Evolutionary conservation across 37 sponge, comb jelly and placozoan genomes (phyloP).

Genomic region (Spongilla lacustris): DNA sequence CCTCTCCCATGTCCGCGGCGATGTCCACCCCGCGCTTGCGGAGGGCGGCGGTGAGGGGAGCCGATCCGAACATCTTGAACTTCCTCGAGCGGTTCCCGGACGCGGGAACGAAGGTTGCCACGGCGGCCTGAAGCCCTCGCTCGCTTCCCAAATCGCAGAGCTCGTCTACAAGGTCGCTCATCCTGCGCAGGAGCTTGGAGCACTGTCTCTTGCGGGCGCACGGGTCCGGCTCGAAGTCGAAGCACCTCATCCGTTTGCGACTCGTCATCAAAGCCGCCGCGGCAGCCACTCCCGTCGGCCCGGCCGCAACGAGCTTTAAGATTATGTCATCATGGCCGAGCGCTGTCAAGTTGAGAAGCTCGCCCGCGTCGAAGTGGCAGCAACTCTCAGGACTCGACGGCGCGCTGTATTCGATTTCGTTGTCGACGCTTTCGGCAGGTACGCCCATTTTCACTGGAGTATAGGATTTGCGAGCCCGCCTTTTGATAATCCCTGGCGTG

Average conservation of each 20-base stretch:
- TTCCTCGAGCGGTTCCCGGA: constrained; percentile 60
- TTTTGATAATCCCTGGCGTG: constrained; percentile 47
- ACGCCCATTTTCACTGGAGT: constrained; percentile 39
- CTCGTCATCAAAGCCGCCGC: constrained; percentile 84
- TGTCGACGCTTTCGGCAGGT: constrained; percentile 57
- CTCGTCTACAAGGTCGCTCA: constrained; percentile 83
- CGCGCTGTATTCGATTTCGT: constrained; percentile 18
- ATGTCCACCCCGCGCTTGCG: constrained; percentile 63
- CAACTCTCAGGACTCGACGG: constrained; percentile 58
- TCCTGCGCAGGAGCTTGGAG: constrained; percentile 75
- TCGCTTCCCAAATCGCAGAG: too few relatives aligned
- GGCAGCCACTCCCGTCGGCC: constrained; percentile 86
- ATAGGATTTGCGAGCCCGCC: constrained; percentile 14
- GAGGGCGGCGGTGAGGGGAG: constrained; percentile 62
- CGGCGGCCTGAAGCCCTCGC: constrained; percentile 88
- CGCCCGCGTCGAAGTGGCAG: constrained; percentile 58
- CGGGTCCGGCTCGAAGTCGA: constrained; percentile 86
- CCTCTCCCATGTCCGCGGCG: constrained; percentile 42
- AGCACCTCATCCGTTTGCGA: constrained; percentile 57
- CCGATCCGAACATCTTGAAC: constrained; percentile 86
- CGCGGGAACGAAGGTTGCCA: constrained; percentile 74
- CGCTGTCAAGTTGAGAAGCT: constrained; percentile 35
- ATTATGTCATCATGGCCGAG: constrained; percentile 71
- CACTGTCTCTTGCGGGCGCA: constrained; percentile 78
- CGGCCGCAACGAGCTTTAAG: constrained; percentile 62